These are phyloP conservation scores for Mythimna vitellina DNA, from an alignment of 2,888 invertebrate species.

Conservation along the genomic window DNA sequence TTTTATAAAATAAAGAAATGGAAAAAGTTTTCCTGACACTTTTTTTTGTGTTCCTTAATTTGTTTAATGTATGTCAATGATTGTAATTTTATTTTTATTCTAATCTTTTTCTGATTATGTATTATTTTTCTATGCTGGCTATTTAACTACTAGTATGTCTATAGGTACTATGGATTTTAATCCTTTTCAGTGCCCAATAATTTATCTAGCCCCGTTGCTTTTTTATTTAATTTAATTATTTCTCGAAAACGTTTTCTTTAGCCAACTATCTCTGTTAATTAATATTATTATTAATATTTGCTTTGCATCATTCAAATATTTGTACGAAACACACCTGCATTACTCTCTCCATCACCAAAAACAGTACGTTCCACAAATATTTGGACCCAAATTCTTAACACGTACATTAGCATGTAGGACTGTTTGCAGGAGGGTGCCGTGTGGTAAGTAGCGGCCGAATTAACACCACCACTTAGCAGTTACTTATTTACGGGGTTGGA, in stretches of 20 bases:
- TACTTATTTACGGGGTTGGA: conserved; percentile 82
- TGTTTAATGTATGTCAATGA: too few relatives aligned
- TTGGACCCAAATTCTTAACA: conserved; percentile 79
- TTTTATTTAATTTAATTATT: not conserved
- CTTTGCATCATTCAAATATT: not conserved
- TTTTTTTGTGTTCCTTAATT: too few relatives aligned
- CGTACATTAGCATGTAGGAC: conserved; percentile 75
- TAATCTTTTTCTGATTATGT: too few relatives aligned
- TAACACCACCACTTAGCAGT: conserved; percentile 87
- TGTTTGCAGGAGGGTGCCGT: conserved; percentile 70
- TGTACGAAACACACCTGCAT: conserved; percentile 43
- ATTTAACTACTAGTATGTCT: too few relatives aligned
- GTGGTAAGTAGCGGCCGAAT: conserved; percentile 76
- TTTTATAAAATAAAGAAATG: too few relatives aligned
- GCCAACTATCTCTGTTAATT: fast-evolving
- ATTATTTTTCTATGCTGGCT: too few relatives aligned
- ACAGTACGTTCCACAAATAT: conserved; percentile 72
- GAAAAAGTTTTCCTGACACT: too few relatives aligned
- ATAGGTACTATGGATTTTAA: not conserved
- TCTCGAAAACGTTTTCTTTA: not conserved
- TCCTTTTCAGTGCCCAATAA: not conserved
- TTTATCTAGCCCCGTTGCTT: not conserved
- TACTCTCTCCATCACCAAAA: conserved; percentile 39
- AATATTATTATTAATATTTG: not conserved
- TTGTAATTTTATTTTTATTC: too few relatives aligned